phyloP scores from a whole-genome alignment of 1,140 invertebrate species.

The Tetramorium alpestre region DNA sequence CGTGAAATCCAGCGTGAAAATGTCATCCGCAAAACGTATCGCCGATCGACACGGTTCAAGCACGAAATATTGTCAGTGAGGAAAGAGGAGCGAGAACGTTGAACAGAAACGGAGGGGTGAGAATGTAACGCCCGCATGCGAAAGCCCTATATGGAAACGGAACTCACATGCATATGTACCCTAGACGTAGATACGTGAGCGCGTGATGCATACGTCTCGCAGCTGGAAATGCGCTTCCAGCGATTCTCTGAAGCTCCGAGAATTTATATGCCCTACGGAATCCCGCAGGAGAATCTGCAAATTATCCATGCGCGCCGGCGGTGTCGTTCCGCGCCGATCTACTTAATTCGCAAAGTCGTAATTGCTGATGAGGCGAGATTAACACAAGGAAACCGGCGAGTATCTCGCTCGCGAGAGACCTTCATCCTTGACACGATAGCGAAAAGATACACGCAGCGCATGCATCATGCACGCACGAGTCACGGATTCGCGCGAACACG shows the following conservation, averaged over 20 bases:
- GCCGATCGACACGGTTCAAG: constrained; percentile 9
- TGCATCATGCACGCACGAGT: not conserved
- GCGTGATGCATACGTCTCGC: not conserved
- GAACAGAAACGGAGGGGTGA: not conserved
- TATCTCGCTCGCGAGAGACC: constrained; percentile 11
- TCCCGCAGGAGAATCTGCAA: not conserved
- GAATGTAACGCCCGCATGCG: constrained; percentile 7
- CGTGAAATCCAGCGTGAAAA: constrained; percentile 9
- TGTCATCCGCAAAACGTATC: not conserved
- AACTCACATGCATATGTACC: not conserved
- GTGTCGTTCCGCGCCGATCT: not conserved
- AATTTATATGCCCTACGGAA: constrained; percentile 15
- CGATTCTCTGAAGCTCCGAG: not conserved
- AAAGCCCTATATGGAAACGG: not conserved
- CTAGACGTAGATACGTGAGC: not conserved
- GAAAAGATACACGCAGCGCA: not conserved
- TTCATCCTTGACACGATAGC: constrained; percentile 6
- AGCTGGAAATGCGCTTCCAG: constrained; percentile 19
- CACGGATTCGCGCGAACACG: not conserved
- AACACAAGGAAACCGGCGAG: not conserved
- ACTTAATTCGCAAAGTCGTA: not conserved
- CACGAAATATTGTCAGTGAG: constrained; percentile 2
- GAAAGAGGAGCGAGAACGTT: constrained; percentile 5
- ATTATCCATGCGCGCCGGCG: not conserved
- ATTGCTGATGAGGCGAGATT: not conserved